Conservation (phyloP, 2,113 vertebrate species). For the Oreochromis spilurus region DNA sequence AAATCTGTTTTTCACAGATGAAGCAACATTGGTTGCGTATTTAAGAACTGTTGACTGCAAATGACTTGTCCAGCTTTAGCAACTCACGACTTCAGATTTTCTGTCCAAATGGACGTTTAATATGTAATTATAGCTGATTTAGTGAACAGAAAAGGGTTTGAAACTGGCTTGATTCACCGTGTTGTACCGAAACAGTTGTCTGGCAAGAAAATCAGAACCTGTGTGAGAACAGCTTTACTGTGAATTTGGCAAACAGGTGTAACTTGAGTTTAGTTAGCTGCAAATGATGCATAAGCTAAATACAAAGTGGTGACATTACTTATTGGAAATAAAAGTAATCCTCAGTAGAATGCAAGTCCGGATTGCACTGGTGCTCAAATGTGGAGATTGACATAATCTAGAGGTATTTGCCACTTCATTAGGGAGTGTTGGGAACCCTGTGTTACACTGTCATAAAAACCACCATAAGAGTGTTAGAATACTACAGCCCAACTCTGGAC, state of each 20-base stretch:
- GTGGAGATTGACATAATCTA: neutral
- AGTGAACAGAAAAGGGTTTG: neutral
- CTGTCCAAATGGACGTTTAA: fast-evolving
- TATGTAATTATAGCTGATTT: neutral
- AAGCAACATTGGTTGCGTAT: neutral
- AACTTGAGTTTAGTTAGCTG: neutral
- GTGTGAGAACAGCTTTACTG: neutral
- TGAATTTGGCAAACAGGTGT: neutral
- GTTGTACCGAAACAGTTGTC: neutral
- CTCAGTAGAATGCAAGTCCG: fast-evolving
- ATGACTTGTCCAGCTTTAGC: neutral
- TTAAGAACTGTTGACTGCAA: neutral
- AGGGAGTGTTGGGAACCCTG: neutral
- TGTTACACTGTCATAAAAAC: neutral
- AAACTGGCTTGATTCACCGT: neutral
- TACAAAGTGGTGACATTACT: neutral
- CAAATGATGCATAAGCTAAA: neutral
- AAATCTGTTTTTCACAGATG: neutral
- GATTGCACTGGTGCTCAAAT: neutral
- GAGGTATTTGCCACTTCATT: neutral
- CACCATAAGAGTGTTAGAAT: neutral
- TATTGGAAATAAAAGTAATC: neutral
- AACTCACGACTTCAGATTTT: neutral
- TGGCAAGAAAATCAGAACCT: neutral
- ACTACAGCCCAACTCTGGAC: neutral